phyloP scores from a whole-genome alignment of 1,140 invertebrate species.

The Manduca sexta region DNA sequence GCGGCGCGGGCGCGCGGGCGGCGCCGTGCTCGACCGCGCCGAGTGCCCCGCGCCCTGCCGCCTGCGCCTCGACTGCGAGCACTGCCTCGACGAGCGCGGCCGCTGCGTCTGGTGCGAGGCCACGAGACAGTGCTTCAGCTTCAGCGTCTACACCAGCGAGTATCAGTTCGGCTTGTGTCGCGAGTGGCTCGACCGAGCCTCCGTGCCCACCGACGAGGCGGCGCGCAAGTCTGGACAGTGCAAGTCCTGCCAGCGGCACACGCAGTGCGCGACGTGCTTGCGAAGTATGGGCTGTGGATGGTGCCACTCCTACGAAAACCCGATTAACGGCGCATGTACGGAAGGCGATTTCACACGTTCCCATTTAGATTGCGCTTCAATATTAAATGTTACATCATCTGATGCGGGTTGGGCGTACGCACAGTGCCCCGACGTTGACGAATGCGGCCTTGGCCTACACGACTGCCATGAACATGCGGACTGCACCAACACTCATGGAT shows the following conservation, averaged over 20 bases:
- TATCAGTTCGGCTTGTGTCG: conserved; percentile 94
- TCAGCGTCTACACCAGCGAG: conserved; percentile 94
- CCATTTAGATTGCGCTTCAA: conserved; percentile 77
- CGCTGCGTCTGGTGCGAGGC: conserved; percentile 97
- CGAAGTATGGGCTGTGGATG: conserved; percentile 92
- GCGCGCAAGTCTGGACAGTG: conserved; percentile 77
- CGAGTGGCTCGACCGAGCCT: conserved; percentile 91
- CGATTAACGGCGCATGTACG: conserved; percentile 86
- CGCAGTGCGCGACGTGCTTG: conserved; percentile 87
- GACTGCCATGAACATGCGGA: conserved; percentile 92
- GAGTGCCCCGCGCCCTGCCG: conserved; percentile 86
- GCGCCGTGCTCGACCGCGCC: conserved; percentile 75
- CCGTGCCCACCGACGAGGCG: conserved; percentile 50
- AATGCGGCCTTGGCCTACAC: conserved; percentile 89
- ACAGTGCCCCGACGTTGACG: conserved; percentile 94
- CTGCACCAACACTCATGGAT: conserved; percentile 93
- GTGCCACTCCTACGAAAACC: conserved; percentile 92
- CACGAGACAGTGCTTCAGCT: conserved; percentile 92
- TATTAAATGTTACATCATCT: conserved; percentile 72
- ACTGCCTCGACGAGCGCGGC: conserved; percentile 88
- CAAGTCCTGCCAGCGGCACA: conserved; percentile 84
- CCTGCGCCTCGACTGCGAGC: conserved; percentile 82
- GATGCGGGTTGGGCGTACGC: conserved; percentile 90
- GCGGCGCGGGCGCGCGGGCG: conserved; percentile 81
- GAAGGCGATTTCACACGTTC: conserved; percentile 86